Evolutionary conservation across 2,888 invertebrate genomes (phyloP), one percentile per base, ranked within the genome.

Genomic region (Philereme vetulata): DNA sequence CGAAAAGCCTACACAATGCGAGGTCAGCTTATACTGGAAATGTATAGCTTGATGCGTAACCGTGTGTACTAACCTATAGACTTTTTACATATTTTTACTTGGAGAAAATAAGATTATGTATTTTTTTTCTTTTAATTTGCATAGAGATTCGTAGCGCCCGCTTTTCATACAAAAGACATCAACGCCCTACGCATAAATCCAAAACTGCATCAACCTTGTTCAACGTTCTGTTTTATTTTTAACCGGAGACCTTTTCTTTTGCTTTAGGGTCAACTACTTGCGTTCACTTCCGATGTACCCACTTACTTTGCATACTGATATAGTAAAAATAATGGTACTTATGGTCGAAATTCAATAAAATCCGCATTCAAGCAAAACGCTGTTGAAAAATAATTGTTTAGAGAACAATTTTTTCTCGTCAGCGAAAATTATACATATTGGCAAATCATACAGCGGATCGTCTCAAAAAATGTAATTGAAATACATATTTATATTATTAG

Each of bases 241-340:
- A 42, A 7, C n/a, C 42, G n/a, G 9, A 36, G 8, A 43, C 10
- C 33, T 33, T 55, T 38, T 48, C 51, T 49, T 49, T 48, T 53
- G 3, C 51, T 38, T 33, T 56, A 50, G 57, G 55, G 57, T 62
- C 60, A 56, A 50, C 47, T 44, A 51, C 48, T 56, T 38, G 32
- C 57, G 35, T 60, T 62, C 57, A 58, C 55, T 67, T 63, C 62
- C 63, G 58, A 54, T 51, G 33, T 36, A 0, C 7, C 0, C 44
- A 33, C 34, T 33, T 10, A 42, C 38, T 8, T 38, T 38, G 0
- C 38, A 38, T 38, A 38, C 35, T 5, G 35, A 38, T 38, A 38
- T 38, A 7, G 8, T 38, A 8, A 38, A 38, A 38, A 38, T 38
- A 21, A 21, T 21, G 21, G 21, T 21, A 21, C 21, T 21, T 21